Conservation (phyloP, 2,113 vertebrate species). For the Lynx canadensis region DNA sequence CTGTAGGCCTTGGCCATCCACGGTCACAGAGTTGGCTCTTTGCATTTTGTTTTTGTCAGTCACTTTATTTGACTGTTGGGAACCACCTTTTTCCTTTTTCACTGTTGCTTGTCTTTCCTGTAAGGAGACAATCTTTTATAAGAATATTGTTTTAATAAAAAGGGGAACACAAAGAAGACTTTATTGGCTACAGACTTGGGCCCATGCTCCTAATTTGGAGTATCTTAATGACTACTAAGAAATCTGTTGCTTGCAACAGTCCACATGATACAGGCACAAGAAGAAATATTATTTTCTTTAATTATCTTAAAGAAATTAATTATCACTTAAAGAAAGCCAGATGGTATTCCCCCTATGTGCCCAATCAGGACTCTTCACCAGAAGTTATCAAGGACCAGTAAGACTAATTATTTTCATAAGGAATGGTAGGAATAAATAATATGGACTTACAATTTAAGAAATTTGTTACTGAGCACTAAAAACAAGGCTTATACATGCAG, state of each 20-base stretch:
- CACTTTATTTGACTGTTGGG: conserved; percentile 87
- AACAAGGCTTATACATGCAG: neutral
- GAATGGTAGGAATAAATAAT: neutral
- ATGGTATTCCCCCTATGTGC: neutral
- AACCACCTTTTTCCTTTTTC: conserved; percentile 90
- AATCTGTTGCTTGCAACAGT: conserved; percentile 39
- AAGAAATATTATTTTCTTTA: conserved; percentile 21
- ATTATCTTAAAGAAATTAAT: too few relatives aligned
- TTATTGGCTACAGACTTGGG: neutral
- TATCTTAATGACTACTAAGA: conserved; percentile 60
- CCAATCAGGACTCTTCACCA: conserved; percentile 29
- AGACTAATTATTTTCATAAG: neutral
- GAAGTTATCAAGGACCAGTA: conserved; percentile 5
- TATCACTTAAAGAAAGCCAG: conserved; percentile 69
- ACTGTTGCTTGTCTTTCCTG: conserved; percentile 93
- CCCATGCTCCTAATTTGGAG: conserved; percentile 44
- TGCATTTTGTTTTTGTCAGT: conserved; percentile 93
- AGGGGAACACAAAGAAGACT: neutral
- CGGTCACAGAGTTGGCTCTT: conserved; percentile 94
- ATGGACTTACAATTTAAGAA: neutral
- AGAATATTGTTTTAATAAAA: neutral
- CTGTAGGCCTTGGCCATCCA: conserved; percentile 97
- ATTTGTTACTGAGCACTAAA: neutral
- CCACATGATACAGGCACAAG: conserved; percentile 62
- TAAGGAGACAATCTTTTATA: conserved; percentile 29